Evolutionary conservation across 2,113 vertebrate species (phyloP).

Genomic region (Prionailurus viverrinus): DNA sequence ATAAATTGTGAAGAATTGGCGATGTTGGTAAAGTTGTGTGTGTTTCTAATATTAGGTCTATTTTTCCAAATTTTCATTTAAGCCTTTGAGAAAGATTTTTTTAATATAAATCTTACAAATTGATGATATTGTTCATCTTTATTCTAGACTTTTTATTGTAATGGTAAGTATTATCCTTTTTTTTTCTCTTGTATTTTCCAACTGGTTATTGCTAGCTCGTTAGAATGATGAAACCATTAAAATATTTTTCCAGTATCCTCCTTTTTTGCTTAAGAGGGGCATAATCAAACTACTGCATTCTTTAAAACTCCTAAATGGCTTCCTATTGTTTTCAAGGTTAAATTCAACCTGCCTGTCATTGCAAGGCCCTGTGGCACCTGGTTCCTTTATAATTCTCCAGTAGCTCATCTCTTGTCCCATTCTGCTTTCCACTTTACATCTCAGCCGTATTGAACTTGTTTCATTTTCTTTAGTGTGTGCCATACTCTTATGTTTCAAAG

Average conservation of each 20-base stretch:
- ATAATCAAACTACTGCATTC: background rate
- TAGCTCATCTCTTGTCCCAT: background rate
- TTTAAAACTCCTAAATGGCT: background rate
- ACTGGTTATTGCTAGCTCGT: background rate
- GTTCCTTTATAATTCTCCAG: background rate
- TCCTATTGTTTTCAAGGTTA: background rate
- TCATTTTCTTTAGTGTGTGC: background rate
- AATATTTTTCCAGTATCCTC: background rate
- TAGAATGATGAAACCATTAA: background rate
- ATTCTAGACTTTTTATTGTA: background rate
- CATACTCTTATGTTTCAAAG: background rate
- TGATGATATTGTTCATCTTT: background rate
- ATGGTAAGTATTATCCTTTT: background rate
- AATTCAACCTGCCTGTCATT: background rate
- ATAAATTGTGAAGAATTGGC: background rate
- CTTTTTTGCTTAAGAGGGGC: background rate
- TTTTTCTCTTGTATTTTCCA: background rate
- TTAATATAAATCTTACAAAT: background rate
- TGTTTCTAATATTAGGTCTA: background rate
- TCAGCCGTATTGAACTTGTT: background rate
- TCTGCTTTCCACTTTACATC: background rate
- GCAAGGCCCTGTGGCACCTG: background rate
- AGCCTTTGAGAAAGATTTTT: background rate
- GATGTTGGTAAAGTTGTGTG: background rate
- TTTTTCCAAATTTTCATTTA: conserved; percentile 19